Evolutionary conservation across 2,888 invertebrate genomes (phyloP).

Genomic region (Stegana nigrithorax): DNA sequence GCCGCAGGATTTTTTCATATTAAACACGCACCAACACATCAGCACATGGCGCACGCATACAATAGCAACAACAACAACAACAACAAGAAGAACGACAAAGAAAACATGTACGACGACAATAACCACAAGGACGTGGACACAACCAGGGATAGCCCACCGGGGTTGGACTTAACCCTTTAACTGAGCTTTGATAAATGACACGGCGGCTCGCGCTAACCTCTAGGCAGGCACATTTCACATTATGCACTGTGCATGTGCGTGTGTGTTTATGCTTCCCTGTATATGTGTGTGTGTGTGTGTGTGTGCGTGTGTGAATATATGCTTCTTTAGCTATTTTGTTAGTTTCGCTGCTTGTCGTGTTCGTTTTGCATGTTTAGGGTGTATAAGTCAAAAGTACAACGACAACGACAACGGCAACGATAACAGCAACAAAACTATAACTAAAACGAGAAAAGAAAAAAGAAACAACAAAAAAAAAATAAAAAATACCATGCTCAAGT

Average conservation of each 20-base stretch:
- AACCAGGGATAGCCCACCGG: not conserved
- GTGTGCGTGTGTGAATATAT: not conserved
- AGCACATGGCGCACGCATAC: slow-evolving; percentile 30
- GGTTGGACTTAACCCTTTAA: slow-evolving; percentile 45
- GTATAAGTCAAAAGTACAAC: slow-evolving; percentile 40
- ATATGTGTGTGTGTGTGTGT: slow-evolving; percentile 1
- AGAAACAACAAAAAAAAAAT: not conserved
- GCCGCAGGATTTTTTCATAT: slow-evolving; percentile 52
- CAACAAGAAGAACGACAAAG: too few relatives aligned
- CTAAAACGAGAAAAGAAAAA: not conserved
- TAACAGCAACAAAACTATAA: not conserved
- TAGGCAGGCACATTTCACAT: slow-evolving; percentile 2
- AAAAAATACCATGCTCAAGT: not conserved
- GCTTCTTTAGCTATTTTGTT: slow-evolving; percentile 11
- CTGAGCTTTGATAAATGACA: slow-evolving; percentile 55
- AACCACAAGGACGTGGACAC: too few relatives aligned
- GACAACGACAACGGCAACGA: not conserved
- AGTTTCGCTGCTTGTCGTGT: slow-evolving; percentile 16
- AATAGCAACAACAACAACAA: too few relatives aligned
- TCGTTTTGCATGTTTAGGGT: slow-evolving; percentile 55
- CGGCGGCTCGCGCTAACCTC: slow-evolving; percentile 11
- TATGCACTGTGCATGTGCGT: slow-evolving; percentile 11
- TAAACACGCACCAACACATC: slow-evolving; percentile 41
- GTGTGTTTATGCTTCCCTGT: too few relatives aligned
- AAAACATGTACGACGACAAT: too few relatives aligned